A percentile compares a stretch with the other conserved stretches of the same genome.
phyloP scores from a whole-genome alignment of 2,113 vertebrate species.

The Vicugna pacos region DNA sequence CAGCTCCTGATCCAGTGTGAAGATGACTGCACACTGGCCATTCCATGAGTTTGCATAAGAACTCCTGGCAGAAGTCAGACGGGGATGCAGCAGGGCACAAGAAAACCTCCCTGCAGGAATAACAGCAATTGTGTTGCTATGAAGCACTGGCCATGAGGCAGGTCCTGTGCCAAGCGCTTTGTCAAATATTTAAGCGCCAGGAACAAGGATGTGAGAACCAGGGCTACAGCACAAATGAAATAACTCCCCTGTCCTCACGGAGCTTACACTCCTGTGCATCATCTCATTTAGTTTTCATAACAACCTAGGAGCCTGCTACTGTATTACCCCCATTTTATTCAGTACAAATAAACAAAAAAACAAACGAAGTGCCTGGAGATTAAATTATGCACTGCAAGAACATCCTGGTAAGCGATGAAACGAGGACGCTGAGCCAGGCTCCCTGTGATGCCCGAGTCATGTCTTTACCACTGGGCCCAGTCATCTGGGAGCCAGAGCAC shows the following conservation, averaged over 20 bases:
- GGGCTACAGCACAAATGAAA: not conserved
- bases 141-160: accelerated
- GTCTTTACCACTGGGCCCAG: not conserved
- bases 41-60: not conserved
- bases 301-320: not conserved
- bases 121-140: not conserved
- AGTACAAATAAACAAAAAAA: not conserved
- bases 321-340: not conserved
- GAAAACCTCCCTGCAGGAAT: not conserved
- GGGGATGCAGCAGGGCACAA: not conserved
- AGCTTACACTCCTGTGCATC: not conserved
- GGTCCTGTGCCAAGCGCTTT: not conserved
- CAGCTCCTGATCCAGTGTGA: not conserved
- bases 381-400: not conserved
- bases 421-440: not conserved
- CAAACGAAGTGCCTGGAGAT: not conserved
- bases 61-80: accelerated
- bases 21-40: not conserved
- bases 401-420: not conserved
- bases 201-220: not conserved
- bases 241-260: accelerated
- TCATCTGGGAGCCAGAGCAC: not conserved
- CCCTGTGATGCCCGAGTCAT: accelerated
- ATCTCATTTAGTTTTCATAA: not conserved
- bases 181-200: no score